A percentile compares a stretch with the other conserved stretches of the same genome.
Conservation (phyloP, 2,888 invertebrate species). For the Agonopterix arenella region DNA sequence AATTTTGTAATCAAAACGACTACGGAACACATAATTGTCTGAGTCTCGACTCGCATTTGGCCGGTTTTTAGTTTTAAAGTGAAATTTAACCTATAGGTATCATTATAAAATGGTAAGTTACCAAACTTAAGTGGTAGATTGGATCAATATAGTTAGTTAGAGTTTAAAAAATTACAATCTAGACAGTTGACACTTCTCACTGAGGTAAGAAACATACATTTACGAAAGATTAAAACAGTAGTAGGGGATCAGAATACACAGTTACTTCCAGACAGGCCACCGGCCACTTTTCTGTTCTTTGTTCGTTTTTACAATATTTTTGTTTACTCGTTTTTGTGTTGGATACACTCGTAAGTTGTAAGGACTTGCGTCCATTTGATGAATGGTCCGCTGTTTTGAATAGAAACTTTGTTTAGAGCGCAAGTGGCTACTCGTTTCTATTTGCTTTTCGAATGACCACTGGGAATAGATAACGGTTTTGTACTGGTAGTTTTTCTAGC, state of each 20-base stretch:
- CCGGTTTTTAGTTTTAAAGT: no score
- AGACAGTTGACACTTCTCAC: no score
- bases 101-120: no score
- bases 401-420: slow-evolving; percentile 10
- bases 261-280: slow-evolving; percentile 19
- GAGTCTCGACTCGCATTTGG: no score
- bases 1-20: no score
- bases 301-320: slow-evolving; percentile 28
- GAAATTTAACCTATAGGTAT: no score
- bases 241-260: slow-evolving; percentile 17
- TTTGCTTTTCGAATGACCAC: slow-evolving; percentile 7
- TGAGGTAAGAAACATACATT: no score
- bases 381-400: slow-evolving; percentile 17
- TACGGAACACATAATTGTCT: no score
- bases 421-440: slow-evolving; percentile 10
- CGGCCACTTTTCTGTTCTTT: slow-evolving; percentile 35
- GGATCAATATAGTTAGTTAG: no score
- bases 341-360: slow-evolving; percentile 21
- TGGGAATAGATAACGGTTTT: slow-evolving; percentile 2
- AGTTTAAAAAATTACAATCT: no score
- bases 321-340: slow-evolving; percentile 35
- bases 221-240: background rate
- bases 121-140: no score
- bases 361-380: slow-evolving; percentile 34
- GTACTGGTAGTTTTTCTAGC: background rate